A percentile compares a stretch with the other conserved stretches of the same genome.
These are phyloP conservation scores for Bombycilla garrulus DNA, from an alignment of 2,113 vertebrate species.

Conservation along the genomic window DNA sequence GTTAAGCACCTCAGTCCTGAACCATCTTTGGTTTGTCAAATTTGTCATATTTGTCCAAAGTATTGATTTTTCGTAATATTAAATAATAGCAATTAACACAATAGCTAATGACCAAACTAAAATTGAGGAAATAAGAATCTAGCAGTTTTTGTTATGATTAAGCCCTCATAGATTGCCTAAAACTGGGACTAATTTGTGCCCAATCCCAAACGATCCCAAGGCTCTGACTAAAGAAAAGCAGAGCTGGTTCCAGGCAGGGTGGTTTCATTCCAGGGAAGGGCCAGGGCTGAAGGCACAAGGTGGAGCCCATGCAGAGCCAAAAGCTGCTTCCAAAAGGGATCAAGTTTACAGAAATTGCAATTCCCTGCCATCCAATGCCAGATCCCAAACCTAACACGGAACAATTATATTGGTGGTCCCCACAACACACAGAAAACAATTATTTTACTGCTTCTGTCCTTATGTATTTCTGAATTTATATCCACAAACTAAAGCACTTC, in stretches of 20 bases:
- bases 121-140: neutral
- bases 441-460: neutral
- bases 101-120: neutral
- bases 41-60: neutral
- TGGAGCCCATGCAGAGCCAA: neutral
- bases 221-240: neutral
- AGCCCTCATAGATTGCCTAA: neutral
- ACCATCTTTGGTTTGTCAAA: neutral
- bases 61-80: neutral
- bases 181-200: neutral
- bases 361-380: neutral
- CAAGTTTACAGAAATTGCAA: neutral
- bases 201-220: neutral
- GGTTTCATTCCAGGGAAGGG: neutral
- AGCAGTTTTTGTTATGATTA: neutral
- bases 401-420: neutral
- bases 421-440: neutral
- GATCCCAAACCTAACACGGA: accelerated
- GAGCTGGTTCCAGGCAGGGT: neutral
- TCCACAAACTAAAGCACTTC: neutral
- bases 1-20: neutral
- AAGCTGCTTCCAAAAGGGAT: neutral
- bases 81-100: neutral
- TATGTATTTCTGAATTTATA: neutral
- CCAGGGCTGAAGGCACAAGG: neutral